Evolutionary conservation across 2,797 vertebrate species (phyloP), one percentile per base, ranked within the genome.

Genomic region (Danio tinwini): DNA sequence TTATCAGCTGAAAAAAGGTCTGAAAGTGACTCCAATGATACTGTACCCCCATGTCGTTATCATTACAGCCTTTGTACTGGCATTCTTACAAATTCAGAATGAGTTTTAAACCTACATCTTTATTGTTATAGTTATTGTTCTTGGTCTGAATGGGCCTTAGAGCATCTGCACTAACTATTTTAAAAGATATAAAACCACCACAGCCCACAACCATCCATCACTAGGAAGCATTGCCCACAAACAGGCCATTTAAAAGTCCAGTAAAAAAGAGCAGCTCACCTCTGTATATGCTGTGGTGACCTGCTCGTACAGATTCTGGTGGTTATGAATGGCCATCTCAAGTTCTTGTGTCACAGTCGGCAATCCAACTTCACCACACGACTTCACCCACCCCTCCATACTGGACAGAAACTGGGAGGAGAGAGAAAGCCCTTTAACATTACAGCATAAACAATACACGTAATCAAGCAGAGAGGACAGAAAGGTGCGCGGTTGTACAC

Each of bases 331-430:
- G 37, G 94, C 93, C 86, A 96, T 65, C 85, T 96, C 95, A 80
- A 96, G 91, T 68, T 94, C 94, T 78, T 96, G 95, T 91, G 95
- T 95, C 74, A 94, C 93, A 0, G 93, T 93, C 0, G 95, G 95
- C 63, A 96, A 92, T 45, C 95, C 95, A 63, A 94, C 95, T 70
- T 96, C 95, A 6, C 93, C 95, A 86, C 95, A 96, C 87, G 94
- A 94, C 89, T 95, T 96, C 81, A 93, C 95, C 95, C 95, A 96
- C 37, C 93, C 94, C n/a, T 96, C 95, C 74, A 96, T 94, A 74
- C 94, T 93, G 0, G 95, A 94, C 67, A 96, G 90, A 85, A 96
- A 96, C 95, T 96, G 74, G 56, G 10, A 49, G 39, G 7, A 39
- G 40, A 19, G 55, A 74, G 14, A 29, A 11, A 55, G 58, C 29